Conservation (phyloP, 2,113 vertebrate species). For the Gallinago media region DNA sequence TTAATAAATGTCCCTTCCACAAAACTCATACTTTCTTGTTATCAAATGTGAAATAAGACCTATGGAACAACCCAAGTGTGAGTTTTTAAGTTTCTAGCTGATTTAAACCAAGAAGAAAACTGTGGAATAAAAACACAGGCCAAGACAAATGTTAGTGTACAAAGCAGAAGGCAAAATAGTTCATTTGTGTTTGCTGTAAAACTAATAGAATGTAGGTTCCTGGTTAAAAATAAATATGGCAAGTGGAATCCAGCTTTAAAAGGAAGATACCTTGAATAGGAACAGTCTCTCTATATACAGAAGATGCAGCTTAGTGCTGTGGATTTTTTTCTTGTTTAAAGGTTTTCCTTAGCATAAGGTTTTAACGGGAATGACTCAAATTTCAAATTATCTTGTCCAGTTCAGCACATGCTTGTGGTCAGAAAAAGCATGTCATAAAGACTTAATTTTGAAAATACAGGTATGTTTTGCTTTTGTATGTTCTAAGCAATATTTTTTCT, state of each 20-base stretch:
- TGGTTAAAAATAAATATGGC: background rate
- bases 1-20: background rate
- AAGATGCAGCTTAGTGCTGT: background rate
- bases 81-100: background rate
- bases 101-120: background rate
- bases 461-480: background rate
- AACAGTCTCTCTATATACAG: background rate
- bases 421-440: background rate
- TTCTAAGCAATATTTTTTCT: background rate
- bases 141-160: background rate
- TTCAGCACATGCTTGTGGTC: background rate
- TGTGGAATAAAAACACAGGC: background rate
- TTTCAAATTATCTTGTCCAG: background rate
- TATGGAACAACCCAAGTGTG: background rate
- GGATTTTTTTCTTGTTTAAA: background rate
- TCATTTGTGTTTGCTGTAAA: background rate
- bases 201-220: background rate
- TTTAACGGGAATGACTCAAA: background rate
- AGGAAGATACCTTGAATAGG: background rate
- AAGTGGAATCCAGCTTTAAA: background rate
- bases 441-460: background rate
- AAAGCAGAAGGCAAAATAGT: background rate
- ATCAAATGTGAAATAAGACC: background rate
- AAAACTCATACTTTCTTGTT: background rate
- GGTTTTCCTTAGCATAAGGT: background rate